Evolutionary conservation across 2,113 vertebrate genomes (phyloP), one percentile per base, ranked within the genome.

Genomic region (Labeo rohita): DNA sequence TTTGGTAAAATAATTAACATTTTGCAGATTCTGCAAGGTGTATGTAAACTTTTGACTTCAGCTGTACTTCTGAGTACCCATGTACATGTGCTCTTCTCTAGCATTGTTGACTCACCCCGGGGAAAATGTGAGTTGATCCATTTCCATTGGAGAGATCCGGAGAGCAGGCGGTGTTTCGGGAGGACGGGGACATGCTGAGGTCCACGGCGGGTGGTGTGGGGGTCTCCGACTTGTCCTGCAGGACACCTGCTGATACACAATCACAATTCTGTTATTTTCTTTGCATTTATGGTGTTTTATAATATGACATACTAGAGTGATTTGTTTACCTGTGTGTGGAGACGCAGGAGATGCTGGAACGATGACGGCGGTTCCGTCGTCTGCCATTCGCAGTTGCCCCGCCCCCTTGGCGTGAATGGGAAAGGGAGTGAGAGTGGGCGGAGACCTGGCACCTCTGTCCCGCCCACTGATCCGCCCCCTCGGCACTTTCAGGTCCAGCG

Each of bases 401-500:
- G 93, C 93, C 63, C 92, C 89, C 56, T 91, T 89, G 0, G 91
- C 93, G 87, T 95, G 89, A 54, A 95, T 91, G 5, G 89, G 84
- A 43, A 93, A 92, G 8, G 91, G 90, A 1, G 59, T 74, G 7
- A 81, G 87, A 75, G 66, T 28, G 28, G 83, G 84, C 11, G 93
- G 89, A 0, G 93, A 92, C 45, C 88, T 82, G 0, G 61, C 9
- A 21, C 85, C 94, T 59, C 92, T 90, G 90, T 96, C 96, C 86
- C 95, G 94, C 87, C 94, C 95, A 2, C 92, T 93, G 0, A 89
- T 92, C 73, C 95, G 94, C 87, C 95, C 94, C 88, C 95, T 96
- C 78, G 96, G 97, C 92, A 99, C 95, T 92, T 99, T 99, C 91
- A 99, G 95, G 94, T 99, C 98, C 66, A 99, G 94, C 43, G 98